Percentiles rank a stretch among this genome's conserved stretches.
phyloP scores from a whole-genome alignment of 2,113 vertebrate genomes.

The Bos javanicus region DNA sequence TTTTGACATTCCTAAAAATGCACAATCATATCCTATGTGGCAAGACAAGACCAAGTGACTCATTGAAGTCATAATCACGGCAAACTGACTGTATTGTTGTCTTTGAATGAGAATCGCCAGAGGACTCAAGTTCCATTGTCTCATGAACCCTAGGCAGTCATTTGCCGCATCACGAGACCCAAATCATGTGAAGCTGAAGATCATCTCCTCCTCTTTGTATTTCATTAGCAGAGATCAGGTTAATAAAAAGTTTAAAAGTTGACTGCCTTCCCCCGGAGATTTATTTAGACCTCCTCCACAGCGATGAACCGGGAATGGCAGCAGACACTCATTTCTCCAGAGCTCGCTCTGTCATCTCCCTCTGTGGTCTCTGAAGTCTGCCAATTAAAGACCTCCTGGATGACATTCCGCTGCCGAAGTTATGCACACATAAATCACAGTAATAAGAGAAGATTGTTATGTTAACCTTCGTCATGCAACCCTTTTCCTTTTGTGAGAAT shows the following conservation, averaged over 20 bases:
- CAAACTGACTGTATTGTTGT: slow-evolving; percentile 65
- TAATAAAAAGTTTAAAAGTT: slow-evolving; percentile 79
- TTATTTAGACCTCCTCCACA: slow-evolving; percentile 63
- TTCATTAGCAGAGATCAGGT: slow-evolving; percentile 75
- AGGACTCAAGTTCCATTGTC: slow-evolving; percentile 59
- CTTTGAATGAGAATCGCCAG: slow-evolving; percentile 69
- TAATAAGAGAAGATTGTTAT: slow-evolving; percentile 84
- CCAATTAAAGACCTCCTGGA: slow-evolving; percentile 80
- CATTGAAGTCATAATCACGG: slow-evolving; percentile 66
- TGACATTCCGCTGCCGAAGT: slow-evolving; percentile 83
- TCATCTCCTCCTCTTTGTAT: slow-evolving; percentile 71
- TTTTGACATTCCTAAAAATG: slow-evolving; percentile 71
- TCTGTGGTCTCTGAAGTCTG: slow-evolving; percentile 82
- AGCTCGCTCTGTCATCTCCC: slow-evolving; percentile 79
- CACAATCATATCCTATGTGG: slow-evolving; percentile 64
- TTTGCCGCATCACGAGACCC: slow-evolving; percentile 61
- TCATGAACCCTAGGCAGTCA: slow-evolving; percentile 47
- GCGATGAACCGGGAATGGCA: slow-evolving; percentile 75
- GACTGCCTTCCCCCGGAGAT: slow-evolving; percentile 68
- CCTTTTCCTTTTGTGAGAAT: slow-evolving; percentile 77
- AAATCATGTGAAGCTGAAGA: slow-evolving; percentile 67
- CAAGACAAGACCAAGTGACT: slow-evolving; percentile 65
- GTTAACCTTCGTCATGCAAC: slow-evolving; percentile 81
- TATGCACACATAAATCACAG: slow-evolving; percentile 87
- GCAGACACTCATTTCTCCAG: slow-evolving; percentile 72